Conservation (phyloP, 2,888 invertebrate genomes). For the Thereva nobilitata region DNA sequence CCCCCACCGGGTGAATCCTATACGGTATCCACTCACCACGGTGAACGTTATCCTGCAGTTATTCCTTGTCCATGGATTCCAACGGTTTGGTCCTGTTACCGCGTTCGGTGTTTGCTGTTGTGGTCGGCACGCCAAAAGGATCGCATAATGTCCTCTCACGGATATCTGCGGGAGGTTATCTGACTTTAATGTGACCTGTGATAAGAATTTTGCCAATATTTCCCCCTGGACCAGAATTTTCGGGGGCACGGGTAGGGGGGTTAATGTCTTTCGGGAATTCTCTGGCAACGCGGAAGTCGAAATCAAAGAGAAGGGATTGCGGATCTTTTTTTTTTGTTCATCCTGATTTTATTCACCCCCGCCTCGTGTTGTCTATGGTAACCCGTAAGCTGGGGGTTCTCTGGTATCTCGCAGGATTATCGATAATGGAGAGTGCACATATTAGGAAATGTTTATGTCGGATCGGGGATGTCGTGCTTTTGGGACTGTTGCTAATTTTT, state of each 20-base stretch:
- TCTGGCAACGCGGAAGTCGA: slow-evolving; percentile 16
- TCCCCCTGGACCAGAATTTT: not conserved
- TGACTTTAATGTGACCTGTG: slow-evolving; percentile 35
- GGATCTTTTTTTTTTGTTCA: not conserved
- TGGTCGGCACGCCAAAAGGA: slow-evolving; percentile 7
- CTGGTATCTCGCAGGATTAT: slow-evolving; percentile 25
- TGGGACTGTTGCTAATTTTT: slow-evolving; percentile 3
- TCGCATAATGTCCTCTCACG: slow-evolving; percentile 29
- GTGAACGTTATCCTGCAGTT: slow-evolving; percentile 11
- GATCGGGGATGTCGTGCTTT: too few species aligned
- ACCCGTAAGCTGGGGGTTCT: not conserved
- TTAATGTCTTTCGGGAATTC: slow-evolving; percentile 12
- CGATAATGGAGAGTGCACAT: slow-evolving; percentile 10
- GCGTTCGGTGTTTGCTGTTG: not conserved
- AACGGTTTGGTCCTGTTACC: not conserved
- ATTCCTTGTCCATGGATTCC: slow-evolving; percentile 2
- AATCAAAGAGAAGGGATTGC: slow-evolving; percentile 10
- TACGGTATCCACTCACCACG: slow-evolving; percentile 7
- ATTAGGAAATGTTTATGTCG: not conserved
- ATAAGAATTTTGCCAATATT: slow-evolving; percentile 37
- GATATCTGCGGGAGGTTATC: slow-evolving; percentile 32
- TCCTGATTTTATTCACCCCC: too few species aligned
- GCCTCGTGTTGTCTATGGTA: too few species aligned
- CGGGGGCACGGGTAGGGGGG: not conserved
- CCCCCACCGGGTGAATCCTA: slow-evolving; percentile 12